phyloP scores from a whole-genome alignment of 2,113 vertebrate species.

The Coptodon bakossiorum region DNA sequence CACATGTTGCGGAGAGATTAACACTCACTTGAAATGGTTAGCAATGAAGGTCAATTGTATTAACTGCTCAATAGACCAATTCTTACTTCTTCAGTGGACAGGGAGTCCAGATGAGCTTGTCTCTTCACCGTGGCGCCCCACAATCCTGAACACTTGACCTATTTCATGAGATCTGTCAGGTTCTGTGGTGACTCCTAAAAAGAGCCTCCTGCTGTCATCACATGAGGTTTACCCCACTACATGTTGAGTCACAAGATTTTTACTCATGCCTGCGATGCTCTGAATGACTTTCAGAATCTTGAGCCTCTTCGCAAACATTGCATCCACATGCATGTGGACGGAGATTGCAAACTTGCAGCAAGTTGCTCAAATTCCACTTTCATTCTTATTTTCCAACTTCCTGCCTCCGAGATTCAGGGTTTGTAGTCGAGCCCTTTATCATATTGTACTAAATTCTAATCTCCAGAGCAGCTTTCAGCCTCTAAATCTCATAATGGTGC shows the following conservation, averaged over 20 bases:
- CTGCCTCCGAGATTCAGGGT: not conserved
- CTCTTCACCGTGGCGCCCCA: not conserved
- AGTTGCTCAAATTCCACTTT: not conserved
- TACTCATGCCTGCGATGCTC: not conserved
- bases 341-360: not conserved
- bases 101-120: slow-evolving; percentile 9
- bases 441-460: slow-evolving; percentile 18
- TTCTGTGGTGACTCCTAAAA: slow-evolving; percentile 20
- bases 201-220: slow-evolving; percentile 18
- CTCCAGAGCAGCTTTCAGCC: not conserved
- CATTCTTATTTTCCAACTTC: not conserved
- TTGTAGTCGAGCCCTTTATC: slow-evolving; percentile 17
- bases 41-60: slow-evolving; percentile 48
- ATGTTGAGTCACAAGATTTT: not conserved
- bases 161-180: slow-evolving; percentile 38
- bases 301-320: not conserved
- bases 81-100: slow-evolving; percentile 27
- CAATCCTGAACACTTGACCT: slow-evolving; percentile 35
- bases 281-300: not conserved
- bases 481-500: slow-evolving; percentile 46
- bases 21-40: slow-evolving; percentile 51
- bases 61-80: slow-evolving; percentile 56
- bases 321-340: not conserved
- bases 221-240: slow-evolving; percentile 16
- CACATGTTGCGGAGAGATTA: slow-evolving; percentile 59